Evolutionary conservation across 2,113 vertebrate genomes (phyloP).

Genomic region (Sciurus niger): DNA sequence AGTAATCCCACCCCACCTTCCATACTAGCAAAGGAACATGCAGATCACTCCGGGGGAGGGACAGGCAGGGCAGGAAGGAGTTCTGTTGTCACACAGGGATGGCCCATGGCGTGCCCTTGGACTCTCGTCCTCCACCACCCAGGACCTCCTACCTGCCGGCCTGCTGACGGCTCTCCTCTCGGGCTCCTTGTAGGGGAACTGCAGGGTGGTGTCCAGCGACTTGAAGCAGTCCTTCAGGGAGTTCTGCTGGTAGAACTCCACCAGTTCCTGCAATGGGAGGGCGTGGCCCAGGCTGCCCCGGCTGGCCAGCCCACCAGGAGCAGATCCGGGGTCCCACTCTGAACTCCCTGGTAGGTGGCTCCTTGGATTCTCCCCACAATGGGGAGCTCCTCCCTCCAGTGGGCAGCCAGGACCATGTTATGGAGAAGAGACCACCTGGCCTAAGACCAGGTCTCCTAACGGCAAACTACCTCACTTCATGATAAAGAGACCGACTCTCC

Average conservation of each 20-base stretch:
- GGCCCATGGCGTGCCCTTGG: too few species aligned
- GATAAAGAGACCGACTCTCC: neutral
- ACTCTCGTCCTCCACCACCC: neutral
- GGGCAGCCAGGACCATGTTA: neutral
- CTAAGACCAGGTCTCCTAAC: neutral
- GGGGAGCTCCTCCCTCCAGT: neutral
- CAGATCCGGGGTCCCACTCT: neutral
- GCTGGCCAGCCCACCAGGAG: fast-evolving
- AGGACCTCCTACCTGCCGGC: slow-evolving; percentile 84
- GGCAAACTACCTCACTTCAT: neutral
- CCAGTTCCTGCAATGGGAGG: slow-evolving; percentile 90
- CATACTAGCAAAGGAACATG: neutral
- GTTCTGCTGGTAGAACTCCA: slow-evolving; percentile 94
- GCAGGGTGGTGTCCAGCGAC: slow-evolving; percentile 92
- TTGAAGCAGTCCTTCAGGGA: slow-evolving; percentile 96
- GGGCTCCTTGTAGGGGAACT: slow-evolving; percentile 92
- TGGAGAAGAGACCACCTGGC: neutral
- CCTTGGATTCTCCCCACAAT: neutral
- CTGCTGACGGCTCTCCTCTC: slow-evolving; percentile 87
- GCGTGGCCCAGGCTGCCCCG: fast-evolving
- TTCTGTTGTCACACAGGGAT: neutral
- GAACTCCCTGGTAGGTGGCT: neutral
- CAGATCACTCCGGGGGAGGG: neutral
- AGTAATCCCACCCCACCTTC: neutral
- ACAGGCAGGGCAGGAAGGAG: neutral